Evolutionary conservation across 2,888 invertebrate genomes (phyloP).

Genomic region (Magallana nippona): DNA sequence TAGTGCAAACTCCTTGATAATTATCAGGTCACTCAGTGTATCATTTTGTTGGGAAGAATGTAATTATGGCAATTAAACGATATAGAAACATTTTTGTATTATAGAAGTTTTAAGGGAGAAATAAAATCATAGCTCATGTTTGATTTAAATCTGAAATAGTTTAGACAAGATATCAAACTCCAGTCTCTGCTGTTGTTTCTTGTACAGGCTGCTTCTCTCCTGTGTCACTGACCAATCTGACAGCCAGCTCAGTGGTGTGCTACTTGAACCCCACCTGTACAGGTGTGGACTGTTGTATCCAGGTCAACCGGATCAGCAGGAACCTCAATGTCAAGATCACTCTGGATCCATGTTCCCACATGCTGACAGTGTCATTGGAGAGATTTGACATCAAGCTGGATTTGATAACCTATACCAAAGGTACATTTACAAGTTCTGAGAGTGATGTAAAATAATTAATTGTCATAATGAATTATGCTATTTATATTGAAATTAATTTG

Average conservation of each 20-base stretch:
- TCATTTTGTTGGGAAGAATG: no score
- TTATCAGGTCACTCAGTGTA: no score
- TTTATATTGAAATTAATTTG: background rate
- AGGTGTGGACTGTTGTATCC: constrained; percentile 45
- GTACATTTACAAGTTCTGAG: background rate
- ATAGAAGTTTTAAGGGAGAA: no score
- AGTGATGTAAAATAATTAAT: background rate
- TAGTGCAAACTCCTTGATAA: no score
- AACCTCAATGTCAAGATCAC: constrained; percentile 45
- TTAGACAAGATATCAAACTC: no score
- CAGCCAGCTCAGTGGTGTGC: constrained; percentile 37
- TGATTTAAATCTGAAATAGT: no score
- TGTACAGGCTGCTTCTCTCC: constrained; percentile 9
- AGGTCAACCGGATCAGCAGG: constrained; percentile 37
- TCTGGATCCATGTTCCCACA: constrained; percentile 48
- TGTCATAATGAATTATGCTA: background rate
- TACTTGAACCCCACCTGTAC: constrained; percentile 42
- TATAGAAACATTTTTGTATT: no score
- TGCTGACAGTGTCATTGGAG: constrained; percentile 47
- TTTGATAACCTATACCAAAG: constrained; percentile 42
- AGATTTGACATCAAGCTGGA: constrained; percentile 43
- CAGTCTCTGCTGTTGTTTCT: background rate
- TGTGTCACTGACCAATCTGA: constrained; percentile 19
- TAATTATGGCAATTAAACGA: no score
- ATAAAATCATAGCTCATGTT: no score